phyloP scores from a whole-genome alignment of 2,797 vertebrate genomes.

The Loriculus beryllinus region DNA sequence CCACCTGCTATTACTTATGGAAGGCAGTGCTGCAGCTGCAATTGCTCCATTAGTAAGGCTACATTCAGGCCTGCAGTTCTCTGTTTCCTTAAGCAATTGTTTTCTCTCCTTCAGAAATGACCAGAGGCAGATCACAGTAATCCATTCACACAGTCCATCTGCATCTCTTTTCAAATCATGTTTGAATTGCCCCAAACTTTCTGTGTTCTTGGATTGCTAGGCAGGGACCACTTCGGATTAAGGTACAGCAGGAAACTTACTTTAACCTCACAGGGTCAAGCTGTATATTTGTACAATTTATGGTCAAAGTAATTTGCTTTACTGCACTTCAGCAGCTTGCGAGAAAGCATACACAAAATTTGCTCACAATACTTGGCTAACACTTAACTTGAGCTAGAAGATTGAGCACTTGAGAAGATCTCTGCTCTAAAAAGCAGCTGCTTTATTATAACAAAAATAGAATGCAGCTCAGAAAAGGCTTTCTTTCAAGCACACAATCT shows the following conservation, averaged over 20 bases:
- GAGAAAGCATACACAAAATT: background rate
- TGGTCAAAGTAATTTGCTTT: background rate
- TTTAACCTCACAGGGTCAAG: background rate
- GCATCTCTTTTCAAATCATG: background rate
- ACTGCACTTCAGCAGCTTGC: background rate
- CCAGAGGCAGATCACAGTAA: background rate
- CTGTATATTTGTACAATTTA: background rate
- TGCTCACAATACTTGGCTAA: background rate
- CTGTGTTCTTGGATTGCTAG: background rate
- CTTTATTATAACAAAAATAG: slow-evolving; percentile 66
- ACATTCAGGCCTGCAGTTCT: background rate
- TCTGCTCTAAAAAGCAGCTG: slow-evolving; percentile 57
- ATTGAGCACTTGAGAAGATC: slow-evolving; percentile 44
- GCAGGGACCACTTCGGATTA: background rate
- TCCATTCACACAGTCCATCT: background rate
- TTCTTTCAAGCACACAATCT: slow-evolving; percentile 55
- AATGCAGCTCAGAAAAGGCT: slow-evolving; percentile 45
- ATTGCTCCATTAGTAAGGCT: background rate
- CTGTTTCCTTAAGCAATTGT: background rate
- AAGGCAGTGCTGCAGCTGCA: background rate
- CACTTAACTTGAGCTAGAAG: slow-evolving; percentile 25
- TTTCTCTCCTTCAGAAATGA: background rate
- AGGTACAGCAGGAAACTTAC: background rate
- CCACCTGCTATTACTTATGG: background rate
- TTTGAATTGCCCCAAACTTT: background rate